Evolutionary conservation across 2,888 invertebrate species (phyloP), one percentile per base, ranked within the genome.

Genomic region (Sipha maydis): DNA sequence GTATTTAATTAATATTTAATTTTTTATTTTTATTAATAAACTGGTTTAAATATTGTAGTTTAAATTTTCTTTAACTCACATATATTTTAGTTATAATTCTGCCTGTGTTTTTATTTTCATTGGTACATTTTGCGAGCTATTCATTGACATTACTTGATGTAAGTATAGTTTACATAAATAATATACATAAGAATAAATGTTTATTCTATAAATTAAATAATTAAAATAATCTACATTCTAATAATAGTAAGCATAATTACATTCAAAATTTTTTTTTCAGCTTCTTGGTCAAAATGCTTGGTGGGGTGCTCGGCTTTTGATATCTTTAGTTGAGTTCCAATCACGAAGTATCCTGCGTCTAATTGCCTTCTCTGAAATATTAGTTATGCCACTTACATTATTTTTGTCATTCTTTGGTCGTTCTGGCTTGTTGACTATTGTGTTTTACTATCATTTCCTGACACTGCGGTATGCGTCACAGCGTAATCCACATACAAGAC

Each of bases 401-500:
- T 91, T 97, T 91, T 93, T 98, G 92, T 95, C 97, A 69, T 95
- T 99, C 90, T 94, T 95, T 98, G 98, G 98, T 54, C 95, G 95
- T 92, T 96, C 96, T 91, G 97, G 96, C 54, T 93, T 99, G 89
- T 93, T 99, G 91, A 96, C 98, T 25, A 98, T 99, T 77, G 96
- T 99, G 93, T 95, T 98, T 91, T 99, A 99, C 94, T 99, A 98
- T 93, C 97, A 99, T 92, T 99, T 99, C 93, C 93, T 99, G 91
- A 95, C 95, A 89, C 94, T 97, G 92, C 95, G 99, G 90, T 98
- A 99, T 93, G 93, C 96, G 90, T 99, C 99, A 11, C 95, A 97
- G 89, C 95, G 99, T 91, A 99, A 99, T 94, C 98, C 99, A 0
- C 97, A 97, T 93, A 98, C 98, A 86, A 95, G 98, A 92, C 97